Percentiles rank a stretch among this genome's conserved stretches.
phyloP scores from a whole-genome alignment of 2,113 vertebrate genomes.

The Ibidorhyncha struthersii region DNA sequence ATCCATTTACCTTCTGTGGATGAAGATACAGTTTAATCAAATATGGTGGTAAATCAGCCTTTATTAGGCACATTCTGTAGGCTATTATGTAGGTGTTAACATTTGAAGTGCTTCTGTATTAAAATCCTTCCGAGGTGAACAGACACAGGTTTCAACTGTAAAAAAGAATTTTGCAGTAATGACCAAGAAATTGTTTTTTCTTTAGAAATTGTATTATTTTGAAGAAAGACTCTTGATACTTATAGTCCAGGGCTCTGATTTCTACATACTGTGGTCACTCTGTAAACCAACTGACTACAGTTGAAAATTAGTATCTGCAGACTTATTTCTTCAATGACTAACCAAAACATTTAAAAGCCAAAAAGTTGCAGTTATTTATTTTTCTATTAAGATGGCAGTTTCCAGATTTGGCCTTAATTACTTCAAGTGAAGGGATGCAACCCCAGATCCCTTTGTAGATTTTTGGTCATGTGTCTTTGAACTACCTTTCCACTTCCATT shows the following conservation, averaged over 20 bases:
- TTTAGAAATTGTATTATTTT: background rate
- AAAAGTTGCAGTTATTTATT: background rate
- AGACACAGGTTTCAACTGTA: background rate
- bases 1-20: constrained; percentile 38
- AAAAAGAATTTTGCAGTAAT: background rate
- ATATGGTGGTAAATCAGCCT: constrained; percentile 55
- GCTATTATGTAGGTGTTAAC: constrained; percentile 57
- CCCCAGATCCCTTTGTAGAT: background rate
- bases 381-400: background rate
- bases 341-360: background rate
- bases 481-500: background rate
- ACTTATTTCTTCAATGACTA: background rate
- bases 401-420: background rate
- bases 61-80: constrained; percentile 52
- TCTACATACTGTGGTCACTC: background rate
- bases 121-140: constrained; percentile 24
- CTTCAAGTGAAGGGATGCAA: background rate
- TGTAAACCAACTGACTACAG: background rate
- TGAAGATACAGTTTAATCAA: constrained; percentile 55
- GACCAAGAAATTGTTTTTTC: background rate
- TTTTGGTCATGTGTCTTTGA: background rate
- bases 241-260: background rate
- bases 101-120: constrained; percentile 3
- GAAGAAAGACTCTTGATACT: background rate
- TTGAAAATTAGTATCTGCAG: background rate